A percentile compares a stretch with the other conserved stretches of the same genome.
Conservation (phyloP, 2,888 invertebrate genomes). For the Chymomyza fuscimana region DNA sequence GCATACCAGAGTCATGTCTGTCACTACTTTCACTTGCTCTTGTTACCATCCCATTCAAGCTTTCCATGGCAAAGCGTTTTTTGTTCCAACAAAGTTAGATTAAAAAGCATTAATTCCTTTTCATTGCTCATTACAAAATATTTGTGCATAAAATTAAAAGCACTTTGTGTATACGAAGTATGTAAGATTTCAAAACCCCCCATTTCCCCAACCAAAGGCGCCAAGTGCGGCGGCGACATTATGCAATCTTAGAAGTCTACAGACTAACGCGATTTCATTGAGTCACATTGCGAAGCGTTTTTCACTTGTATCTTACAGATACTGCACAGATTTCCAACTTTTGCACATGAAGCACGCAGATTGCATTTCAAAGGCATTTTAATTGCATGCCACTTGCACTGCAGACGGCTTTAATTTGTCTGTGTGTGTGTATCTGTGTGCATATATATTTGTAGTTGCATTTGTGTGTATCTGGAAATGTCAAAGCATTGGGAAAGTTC, state of each 20-base stretch:
- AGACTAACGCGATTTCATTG: conserved; percentile 5
- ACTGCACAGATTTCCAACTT: conserved; percentile 24
- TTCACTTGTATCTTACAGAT: not conserved
- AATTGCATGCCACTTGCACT: conserved; percentile 45
- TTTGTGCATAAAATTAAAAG: conserved; percentile 59
- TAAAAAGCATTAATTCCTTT: conserved; percentile 56
- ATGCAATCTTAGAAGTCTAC: conserved; percentile 30
- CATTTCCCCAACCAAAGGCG: conserved; percentile 5
- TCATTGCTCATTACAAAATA: conserved; percentile 67
- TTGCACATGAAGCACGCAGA: conserved; percentile 27
- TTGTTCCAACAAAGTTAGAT: conserved; percentile 20
- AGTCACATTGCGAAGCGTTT: not conserved
- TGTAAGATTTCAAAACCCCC: not conserved
- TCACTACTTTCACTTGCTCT: not conserved
- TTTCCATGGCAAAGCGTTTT: conserved; percentile 11
- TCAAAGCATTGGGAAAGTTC: conserved; percentile 49
- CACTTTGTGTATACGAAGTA: conserved; percentile 30
- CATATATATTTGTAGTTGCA: not conserved
- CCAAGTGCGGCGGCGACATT: conserved; percentile 6
- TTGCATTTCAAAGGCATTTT: conserved; percentile 58
- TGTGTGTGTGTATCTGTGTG: conserved; percentile 8
- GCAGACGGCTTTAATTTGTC: conserved; percentile 5
- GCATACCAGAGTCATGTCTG: too few species aligned
- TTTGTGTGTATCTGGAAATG: conserved; percentile 33
- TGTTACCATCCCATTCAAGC: too few species aligned